A percentile compares a stretch with the other conserved stretches of the same genome.
Conservation (phyloP, 2,113 vertebrate genomes). For the Cyphomyrus plagiostoma region DNA sequence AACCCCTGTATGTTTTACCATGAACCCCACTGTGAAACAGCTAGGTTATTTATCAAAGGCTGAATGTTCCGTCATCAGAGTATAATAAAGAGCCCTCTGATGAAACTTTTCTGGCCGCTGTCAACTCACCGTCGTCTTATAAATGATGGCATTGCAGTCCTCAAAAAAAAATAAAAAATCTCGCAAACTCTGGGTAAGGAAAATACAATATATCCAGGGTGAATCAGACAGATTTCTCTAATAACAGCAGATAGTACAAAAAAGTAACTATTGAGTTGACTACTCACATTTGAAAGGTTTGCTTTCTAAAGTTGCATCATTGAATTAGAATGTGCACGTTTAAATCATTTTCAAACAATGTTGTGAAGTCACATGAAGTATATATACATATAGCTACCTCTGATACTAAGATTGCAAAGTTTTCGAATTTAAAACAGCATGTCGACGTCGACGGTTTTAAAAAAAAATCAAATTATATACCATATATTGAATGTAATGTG, state of each 20-base stretch:
- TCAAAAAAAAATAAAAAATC: constrained; percentile 54
- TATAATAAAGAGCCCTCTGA: constrained; percentile 67
- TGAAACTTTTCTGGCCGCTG: constrained; percentile 62
- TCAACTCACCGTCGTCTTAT: constrained; percentile 65
- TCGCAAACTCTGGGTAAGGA: constrained; percentile 63
- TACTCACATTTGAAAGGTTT: not conserved
- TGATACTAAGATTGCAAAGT: not conserved
- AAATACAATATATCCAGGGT: constrained; percentile 55
- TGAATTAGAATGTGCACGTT: not conserved
- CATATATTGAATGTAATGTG: not conserved
- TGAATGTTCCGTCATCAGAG: constrained; percentile 57
- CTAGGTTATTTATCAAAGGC: constrained; percentile 58
- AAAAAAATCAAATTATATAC: not conserved
- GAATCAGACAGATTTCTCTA: constrained; percentile 18
- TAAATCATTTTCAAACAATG: not conserved
- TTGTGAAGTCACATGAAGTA: not conserved
- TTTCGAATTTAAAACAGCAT: not conserved
- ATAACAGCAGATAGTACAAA: not conserved
- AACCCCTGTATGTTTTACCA: constrained; percentile 56
- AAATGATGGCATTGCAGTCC: constrained; percentile 71
- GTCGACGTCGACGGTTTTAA: not conserved
- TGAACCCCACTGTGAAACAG: constrained; percentile 55
- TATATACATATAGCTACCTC: not conserved
- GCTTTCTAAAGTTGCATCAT: not conserved
- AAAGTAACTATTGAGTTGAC: not conserved